Conservation (phyloP, 2,888 invertebrate genomes). For the Zygothrica quintamaculata region DNA sequence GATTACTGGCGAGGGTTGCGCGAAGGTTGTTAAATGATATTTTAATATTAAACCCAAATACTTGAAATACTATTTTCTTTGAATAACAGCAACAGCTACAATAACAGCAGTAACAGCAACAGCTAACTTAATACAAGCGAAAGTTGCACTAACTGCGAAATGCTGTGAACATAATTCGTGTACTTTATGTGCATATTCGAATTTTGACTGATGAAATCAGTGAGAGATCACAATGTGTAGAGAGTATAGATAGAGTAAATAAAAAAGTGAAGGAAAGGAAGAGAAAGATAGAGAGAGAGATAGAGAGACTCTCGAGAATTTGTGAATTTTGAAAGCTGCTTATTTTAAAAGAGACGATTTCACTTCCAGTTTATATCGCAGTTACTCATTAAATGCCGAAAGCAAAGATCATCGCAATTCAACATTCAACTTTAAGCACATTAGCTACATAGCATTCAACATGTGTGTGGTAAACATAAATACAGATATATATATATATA, state of each 20-base stretch:
- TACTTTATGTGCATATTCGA: slow-evolving; percentile 20
- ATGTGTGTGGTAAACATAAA: slow-evolving; percentile 37
- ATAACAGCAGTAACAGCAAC: no score
- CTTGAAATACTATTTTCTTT: slow-evolving; percentile 27
- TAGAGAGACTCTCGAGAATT: slow-evolving; percentile 49
- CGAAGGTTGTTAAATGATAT: slow-evolving; percentile 19
- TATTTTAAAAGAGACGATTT: slow-evolving; percentile 55
- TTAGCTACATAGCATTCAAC: slow-evolving; percentile 37
- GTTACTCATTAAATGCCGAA: slow-evolving; percentile 42
- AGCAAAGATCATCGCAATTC: slow-evolving; percentile 64
- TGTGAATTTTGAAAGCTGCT: slow-evolving; percentile 40
- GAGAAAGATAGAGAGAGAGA: background rate
- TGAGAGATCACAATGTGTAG: slow-evolving; percentile 10
- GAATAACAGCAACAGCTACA: no score
- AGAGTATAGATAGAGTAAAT: no score
- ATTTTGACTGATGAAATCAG: slow-evolving; percentile 56
- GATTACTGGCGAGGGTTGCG: slow-evolving; percentile 5
- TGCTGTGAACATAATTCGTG: slow-evolving; percentile 23
- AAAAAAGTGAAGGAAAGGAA: background rate
- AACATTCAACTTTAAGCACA: slow-evolving; percentile 54
- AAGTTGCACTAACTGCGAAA: slow-evolving; percentile 53
- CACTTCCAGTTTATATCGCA: slow-evolving; percentile 62
- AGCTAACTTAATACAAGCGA: slow-evolving; percentile 48
- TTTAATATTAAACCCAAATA: slow-evolving; percentile 33
- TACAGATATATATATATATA: slow-evolving; percentile 23